Conservation (phyloP, 2,888 invertebrate species). For the Monopis laevigella region DNA sequence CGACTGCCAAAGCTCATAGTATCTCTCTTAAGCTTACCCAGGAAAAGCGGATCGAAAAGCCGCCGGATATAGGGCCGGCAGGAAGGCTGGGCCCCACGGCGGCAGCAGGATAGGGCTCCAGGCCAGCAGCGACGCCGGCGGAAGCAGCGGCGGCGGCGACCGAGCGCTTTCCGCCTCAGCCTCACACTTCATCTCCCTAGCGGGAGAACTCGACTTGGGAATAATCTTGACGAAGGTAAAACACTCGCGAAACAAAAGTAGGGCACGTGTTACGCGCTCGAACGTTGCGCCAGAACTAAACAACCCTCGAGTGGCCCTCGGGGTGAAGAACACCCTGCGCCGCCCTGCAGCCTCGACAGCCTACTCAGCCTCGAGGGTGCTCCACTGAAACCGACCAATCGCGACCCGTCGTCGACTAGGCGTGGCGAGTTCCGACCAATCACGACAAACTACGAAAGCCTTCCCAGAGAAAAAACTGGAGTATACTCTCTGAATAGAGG, state of each 20-base stretch:
- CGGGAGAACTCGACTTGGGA: slow-evolving; percentile 61
- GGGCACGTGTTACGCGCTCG: slow-evolving; percentile 58
- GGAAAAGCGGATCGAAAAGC: slow-evolving; percentile 77
- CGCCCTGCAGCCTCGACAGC: slow-evolving; percentile 63
- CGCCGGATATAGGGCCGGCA: slow-evolving; percentile 78
- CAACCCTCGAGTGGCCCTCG: slow-evolving; percentile 66
- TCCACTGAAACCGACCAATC: slow-evolving; percentile 51
- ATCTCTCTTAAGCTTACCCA: slow-evolving; percentile 70
- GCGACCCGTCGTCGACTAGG: slow-evolving; percentile 36
- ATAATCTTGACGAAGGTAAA: slow-evolving; percentile 51
- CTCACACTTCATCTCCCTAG: slow-evolving; percentile 63
- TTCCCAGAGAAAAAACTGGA: slow-evolving; percentile 59
- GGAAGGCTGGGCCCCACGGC: slow-evolving; percentile 78
- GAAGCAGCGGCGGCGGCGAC: slow-evolving; percentile 52
- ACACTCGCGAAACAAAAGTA: slow-evolving; percentile 43
- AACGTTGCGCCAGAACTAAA: slow-evolving; percentile 62
- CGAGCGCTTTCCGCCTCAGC: slow-evolving; percentile 47
- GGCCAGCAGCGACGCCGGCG: slow-evolving; percentile 73
- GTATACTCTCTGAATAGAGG: slow-evolving; percentile 64
- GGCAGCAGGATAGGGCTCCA: slow-evolving; percentile 81
- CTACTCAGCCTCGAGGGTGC: slow-evolving; percentile 65
- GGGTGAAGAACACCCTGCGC: slow-evolving; percentile 64
- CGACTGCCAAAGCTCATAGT: too few species aligned
- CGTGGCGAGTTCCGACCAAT: slow-evolving; percentile 51
- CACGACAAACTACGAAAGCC: slow-evolving; percentile 31